A percentile compares a stretch with the other conserved stretches of the same genome.
phyloP scores from a whole-genome alignment of 2,113 vertebrate species.

The Hyperopisus bebe region DNA sequence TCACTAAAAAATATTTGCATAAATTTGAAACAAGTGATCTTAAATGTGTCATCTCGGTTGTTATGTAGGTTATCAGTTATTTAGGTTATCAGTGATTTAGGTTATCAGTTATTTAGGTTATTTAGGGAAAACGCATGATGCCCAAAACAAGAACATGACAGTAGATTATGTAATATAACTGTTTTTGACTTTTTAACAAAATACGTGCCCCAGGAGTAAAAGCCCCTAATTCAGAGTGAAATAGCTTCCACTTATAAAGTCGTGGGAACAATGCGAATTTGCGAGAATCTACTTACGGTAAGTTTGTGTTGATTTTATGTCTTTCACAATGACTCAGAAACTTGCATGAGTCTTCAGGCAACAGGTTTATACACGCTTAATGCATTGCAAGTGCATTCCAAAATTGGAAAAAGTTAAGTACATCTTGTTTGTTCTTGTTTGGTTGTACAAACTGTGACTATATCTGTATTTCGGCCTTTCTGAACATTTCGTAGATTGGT shows the following conservation, averaged over 20 bases:
- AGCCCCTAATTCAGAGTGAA: neutral
- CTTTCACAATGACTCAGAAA: slow-evolving; percentile 21
- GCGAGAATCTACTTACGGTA: neutral
- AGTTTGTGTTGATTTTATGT: neutral
- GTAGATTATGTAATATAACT: neutral
- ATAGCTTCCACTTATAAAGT: neutral
- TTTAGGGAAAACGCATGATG: neutral
- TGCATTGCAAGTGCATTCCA: slow-evolving; percentile 43
- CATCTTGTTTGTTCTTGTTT: slow-evolving; percentile 13
- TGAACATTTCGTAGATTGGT: neutral
- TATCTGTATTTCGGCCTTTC: neutral
- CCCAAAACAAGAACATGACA: neutral
- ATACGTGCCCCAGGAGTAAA: neutral
- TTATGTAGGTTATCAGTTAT: neutral
- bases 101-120: neutral
- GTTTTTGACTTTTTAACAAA: neutral
- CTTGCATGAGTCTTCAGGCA: slow-evolving; percentile 36
- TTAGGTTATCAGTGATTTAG: neutral
- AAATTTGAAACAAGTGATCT: neutral
- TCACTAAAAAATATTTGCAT: neutral
- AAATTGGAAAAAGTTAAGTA: slow-evolving; percentile 3
- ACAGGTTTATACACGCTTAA: slow-evolving; percentile 26
- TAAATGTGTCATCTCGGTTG: neutral
- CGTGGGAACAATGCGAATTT: neutral
- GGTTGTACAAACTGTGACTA: neutral